Evolutionary conservation across 2,113 vertebrate genomes (phyloP).

Genomic region (Cyprinodon tularosa): DNA sequence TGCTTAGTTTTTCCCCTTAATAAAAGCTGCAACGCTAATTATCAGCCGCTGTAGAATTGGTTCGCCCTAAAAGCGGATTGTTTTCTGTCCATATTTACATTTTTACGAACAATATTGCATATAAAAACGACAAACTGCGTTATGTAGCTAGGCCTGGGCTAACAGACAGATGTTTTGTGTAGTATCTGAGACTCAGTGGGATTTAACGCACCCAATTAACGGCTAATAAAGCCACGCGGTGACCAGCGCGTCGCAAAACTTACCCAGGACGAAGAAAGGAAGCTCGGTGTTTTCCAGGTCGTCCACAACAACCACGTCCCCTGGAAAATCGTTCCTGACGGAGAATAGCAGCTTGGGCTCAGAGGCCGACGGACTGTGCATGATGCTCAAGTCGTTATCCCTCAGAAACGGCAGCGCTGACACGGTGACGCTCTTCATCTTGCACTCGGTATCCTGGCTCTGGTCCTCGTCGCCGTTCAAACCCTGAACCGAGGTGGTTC

Average conservation of each 20-base stretch:
- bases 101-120: too few relatives aligned
- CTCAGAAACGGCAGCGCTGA: conserved; percentile 96
- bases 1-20: conserved; percentile 1
- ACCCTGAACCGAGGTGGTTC: conserved; percentile 30
- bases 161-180: conserved; percentile 38
- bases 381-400: conserved; percentile 99
- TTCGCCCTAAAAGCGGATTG: not conserved
- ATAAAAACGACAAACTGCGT: not conserved
- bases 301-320: conserved; percentile 95
- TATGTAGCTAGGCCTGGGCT: conserved; percentile 55
- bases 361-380: conserved; percentile 97
- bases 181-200: not conserved
- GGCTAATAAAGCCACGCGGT: not conserved
- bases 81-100: too few relatives aligned
- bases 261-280: conserved; percentile 88
- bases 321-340: conserved; percentile 97
- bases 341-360: conserved; percentile 99
- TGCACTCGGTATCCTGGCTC: conserved; percentile 92
- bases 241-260: conserved; percentile 7
- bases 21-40: not conserved
- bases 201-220: conserved; percentile 16
- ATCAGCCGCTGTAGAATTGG: too few relatives aligned
- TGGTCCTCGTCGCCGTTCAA: conserved; percentile 83
- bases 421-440: conserved; percentile 98
- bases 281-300: conserved; percentile 99